phyloP scores from a whole-genome alignment of 2,113 vertebrate species.

The Zonotrichia leucophrys region DNA sequence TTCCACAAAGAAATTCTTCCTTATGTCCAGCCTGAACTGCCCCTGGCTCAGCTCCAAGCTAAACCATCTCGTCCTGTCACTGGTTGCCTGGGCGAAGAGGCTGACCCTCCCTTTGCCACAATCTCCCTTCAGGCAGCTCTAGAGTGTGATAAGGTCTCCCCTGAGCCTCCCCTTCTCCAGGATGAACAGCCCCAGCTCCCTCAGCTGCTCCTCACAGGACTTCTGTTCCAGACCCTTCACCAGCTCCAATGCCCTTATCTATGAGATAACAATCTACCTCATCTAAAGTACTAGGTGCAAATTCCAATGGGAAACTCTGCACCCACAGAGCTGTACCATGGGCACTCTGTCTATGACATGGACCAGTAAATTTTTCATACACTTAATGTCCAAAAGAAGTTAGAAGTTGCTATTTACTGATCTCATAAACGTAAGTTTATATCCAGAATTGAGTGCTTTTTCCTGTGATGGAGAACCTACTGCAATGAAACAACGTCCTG shows the following conservation, averaged over 20 bases:
- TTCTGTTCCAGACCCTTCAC: background rate
- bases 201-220: background rate
- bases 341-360: background rate
- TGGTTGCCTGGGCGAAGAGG: background rate
- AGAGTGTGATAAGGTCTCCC: fast-evolving
- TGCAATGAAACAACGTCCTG: background rate
- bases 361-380: background rate
- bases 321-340: background rate
- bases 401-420: background rate
- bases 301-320: background rate
- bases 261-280: background rate
- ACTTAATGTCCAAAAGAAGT: background rate
- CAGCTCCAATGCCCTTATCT: background rate
- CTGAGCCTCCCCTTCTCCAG: background rate
- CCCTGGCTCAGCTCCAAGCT: background rate
- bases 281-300: background rate
- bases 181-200: background rate
- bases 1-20: background rate
- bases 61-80: fast-evolving
- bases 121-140: background rate
- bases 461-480: background rate
- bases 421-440: background rate
- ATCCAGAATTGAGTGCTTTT: background rate
- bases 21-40: background rate
- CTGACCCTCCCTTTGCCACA: fast-evolving